Evolutionary conservation across 2,888 invertebrate species (phyloP).

Genomic region (Epirrhoe tristata): DNA sequence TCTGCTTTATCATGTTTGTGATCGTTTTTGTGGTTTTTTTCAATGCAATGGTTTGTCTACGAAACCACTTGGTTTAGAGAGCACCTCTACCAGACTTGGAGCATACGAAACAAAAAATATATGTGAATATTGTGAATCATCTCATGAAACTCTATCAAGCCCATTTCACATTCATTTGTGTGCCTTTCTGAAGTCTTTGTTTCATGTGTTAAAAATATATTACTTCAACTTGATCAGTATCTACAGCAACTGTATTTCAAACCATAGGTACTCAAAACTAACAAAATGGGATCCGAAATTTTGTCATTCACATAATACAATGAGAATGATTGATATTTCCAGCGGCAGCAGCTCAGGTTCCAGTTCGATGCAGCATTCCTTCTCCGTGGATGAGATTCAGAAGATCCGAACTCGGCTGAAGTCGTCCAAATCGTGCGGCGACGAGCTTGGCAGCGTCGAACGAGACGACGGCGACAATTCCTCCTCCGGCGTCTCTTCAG

Average conservation of each 20-base stretch:
- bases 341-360: slow-evolving; percentile 91
- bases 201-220: slow-evolving; percentile 5
- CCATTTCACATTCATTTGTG: slow-evolving; percentile 9
- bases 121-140: neutral
- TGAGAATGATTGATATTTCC: slow-evolving; percentile 47
- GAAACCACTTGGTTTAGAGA: neutral
- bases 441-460: slow-evolving; percentile 87
- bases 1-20: slow-evolving; percentile 54
- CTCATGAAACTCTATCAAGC: slow-evolving; percentile 4
- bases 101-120: neutral
- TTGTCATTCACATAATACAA: neutral
- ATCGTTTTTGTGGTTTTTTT: slow-evolving; percentile 9
- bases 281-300: neutral
- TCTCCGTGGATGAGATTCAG: slow-evolving; percentile 95
- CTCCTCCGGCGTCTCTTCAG: slow-evolving; percentile 94
- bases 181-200: slow-evolving; percentile 15
- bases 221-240: neutral
- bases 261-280: neutral
- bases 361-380: slow-evolving; percentile 92
- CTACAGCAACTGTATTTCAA: neutral
- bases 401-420: slow-evolving; percentile 93
- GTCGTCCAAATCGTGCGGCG: slow-evolving; percentile 94
- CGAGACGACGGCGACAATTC: slow-evolving; percentile 94
- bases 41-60: neutral
- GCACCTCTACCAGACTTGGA: neutral